Conservation (phyloP, 2,797 vertebrate species). For the Eurystomus glaucurus region DNA sequence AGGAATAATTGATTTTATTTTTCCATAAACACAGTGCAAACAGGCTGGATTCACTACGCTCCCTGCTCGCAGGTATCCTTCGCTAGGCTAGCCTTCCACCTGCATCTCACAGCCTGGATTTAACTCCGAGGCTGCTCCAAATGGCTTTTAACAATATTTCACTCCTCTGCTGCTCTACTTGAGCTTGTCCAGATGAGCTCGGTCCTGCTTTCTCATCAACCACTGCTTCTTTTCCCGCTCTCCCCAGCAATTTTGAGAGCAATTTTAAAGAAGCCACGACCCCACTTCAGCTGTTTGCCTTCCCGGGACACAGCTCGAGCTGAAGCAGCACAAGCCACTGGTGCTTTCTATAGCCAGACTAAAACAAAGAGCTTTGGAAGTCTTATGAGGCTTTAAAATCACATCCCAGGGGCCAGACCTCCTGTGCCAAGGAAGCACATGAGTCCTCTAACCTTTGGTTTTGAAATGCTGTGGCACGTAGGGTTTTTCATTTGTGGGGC, state of each 20-base stretch:
- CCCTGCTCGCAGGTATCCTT: not conserved
- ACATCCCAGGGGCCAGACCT: not conserved
- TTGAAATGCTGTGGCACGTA: accelerated
- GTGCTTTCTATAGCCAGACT: not conserved
- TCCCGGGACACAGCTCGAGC: not conserved
- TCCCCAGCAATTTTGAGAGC: not conserved
- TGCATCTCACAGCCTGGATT: not conserved
- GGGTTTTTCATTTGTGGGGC: not conserved
- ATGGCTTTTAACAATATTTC: not conserved
- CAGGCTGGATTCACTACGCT: not conserved
- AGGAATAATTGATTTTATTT: not conserved
- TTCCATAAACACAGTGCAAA: not conserved
- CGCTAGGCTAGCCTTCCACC: not conserved
- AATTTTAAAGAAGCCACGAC: too few species aligned
- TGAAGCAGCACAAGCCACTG: not conserved
- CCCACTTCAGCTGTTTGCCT: not conserved
- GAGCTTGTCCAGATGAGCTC: not conserved
- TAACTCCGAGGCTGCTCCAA: not conserved
- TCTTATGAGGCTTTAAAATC: not conserved
- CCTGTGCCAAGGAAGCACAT: accelerated
- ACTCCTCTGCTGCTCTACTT: not conserved
- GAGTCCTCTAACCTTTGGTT: not conserved
- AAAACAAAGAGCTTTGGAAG: not conserved
- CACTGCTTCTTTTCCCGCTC: not conserved
- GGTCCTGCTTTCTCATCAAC: not conserved